A percentile compares a stretch with the other conserved stretches of the same genome.
phyloP scores from a whole-genome alignment of 2,797 vertebrate genomes.

The Lutjanus campechanus region DNA sequence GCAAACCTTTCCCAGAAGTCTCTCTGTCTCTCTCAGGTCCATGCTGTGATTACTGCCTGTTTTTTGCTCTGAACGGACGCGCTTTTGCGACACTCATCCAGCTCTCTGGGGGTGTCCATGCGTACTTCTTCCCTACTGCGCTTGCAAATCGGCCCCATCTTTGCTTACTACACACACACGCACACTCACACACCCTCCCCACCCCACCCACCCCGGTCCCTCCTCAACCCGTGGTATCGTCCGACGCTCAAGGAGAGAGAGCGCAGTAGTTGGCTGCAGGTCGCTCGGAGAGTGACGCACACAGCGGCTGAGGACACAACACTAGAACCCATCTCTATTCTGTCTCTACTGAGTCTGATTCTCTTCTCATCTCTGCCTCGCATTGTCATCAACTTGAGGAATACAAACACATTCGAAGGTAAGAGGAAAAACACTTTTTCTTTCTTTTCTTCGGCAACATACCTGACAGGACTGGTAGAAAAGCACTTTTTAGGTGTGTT shows the following conservation, averaged over 20 bases:
- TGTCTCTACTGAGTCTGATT: slow-evolving; percentile 27
- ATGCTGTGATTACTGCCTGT: slow-evolving; percentile 5
- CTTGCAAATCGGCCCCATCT: slow-evolving; percentile 37
- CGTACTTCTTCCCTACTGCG: slow-evolving; percentile 39
- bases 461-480: slow-evolving; percentile 23
- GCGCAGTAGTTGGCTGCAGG: slow-evolving; percentile 82
- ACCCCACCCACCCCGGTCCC: slow-evolving; percentile 1
- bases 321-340: slow-evolving; percentile 40
- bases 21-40: slow-evolving; percentile 23
- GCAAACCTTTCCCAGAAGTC: slow-evolving; percentile 52
- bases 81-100: slow-evolving; percentile 50
- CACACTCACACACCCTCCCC: not conserved
- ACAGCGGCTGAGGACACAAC: slow-evolving; percentile 67
- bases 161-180: not conserved
- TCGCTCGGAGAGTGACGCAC: slow-evolving; percentile 75
- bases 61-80: slow-evolving; percentile 1
- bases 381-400: slow-evolving; percentile 62
- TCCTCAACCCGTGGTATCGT: slow-evolving; percentile 73
- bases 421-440: slow-evolving; percentile 65
- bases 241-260: slow-evolving; percentile 69
- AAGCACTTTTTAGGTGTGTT: slow-evolving; percentile 66
- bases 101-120: slow-evolving; percentile 59
- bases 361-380: slow-evolving; percentile 10
- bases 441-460: slow-evolving; percentile 34
- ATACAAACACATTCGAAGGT: slow-evolving; percentile 75